phyloP scores from a whole-genome alignment of 2,888 invertebrate species.

The Quadriops clusia region DNA sequence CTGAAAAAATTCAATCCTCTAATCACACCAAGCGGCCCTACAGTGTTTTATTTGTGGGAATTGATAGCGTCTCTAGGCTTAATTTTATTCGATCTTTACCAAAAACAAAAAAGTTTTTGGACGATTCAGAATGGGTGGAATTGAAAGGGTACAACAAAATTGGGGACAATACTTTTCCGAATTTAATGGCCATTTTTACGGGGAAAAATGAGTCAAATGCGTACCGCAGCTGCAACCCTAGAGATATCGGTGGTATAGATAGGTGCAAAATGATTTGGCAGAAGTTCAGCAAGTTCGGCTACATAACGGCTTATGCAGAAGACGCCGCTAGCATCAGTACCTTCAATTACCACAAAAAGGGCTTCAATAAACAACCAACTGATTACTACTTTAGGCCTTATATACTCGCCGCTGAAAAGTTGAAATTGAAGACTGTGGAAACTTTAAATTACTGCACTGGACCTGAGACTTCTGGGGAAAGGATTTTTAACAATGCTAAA shows the following conservation, averaged over 20 bases:
- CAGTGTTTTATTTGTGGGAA: constrained; percentile 67
- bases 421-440: constrained; percentile 22
- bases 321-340: constrained; percentile 61
- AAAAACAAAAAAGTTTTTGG: constrained; percentile 53
- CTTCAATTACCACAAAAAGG: constrained; percentile 60
- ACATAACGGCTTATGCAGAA: constrained; percentile 69
- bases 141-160: constrained; percentile 46
- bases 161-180: constrained; percentile 84
- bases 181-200: constrained; percentile 70
- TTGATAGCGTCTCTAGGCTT: constrained; percentile 74
- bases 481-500: constrained; percentile 54
- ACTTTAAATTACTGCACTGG: constrained; percentile 43
- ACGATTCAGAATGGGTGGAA: constrained; percentile 37
- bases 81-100: constrained; percentile 69
- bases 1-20: constrained; percentile 29
- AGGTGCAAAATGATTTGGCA: constrained; percentile 63
- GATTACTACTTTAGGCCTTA: constrained; percentile 73
- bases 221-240: constrained; percentile 27
- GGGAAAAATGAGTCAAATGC: constrained; percentile 40
- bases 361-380: constrained; percentile 61
- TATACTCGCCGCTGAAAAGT: constrained; percentile 52
- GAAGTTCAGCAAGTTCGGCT: constrained; percentile 55
- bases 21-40: constrained; percentile 22
- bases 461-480: constrained; percentile 50
- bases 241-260: constrained; percentile 39